These are phyloP conservation scores for Choristoneura rosaceana DNA, from an alignment of 2,888 invertebrate genomes.

Conservation along the genomic window DNA sequence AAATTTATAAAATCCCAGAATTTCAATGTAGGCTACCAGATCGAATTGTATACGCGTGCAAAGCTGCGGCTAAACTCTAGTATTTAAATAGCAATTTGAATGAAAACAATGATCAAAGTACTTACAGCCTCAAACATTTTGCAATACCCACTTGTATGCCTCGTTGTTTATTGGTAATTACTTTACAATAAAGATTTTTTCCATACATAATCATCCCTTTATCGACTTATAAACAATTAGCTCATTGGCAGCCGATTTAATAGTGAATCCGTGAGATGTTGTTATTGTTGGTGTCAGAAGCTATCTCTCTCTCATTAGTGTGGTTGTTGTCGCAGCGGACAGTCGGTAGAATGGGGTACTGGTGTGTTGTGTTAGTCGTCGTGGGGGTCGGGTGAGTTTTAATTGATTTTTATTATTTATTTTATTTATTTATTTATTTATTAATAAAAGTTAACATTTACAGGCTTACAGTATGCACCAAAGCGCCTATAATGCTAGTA, in stretches of 20 bases:
- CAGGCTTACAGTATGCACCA: too few relatives aligned
- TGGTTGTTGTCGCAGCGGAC: not conserved
- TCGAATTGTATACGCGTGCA: too few relatives aligned
- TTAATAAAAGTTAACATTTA: too few relatives aligned
- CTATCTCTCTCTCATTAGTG: not conserved
- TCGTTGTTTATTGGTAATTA: not conserved
- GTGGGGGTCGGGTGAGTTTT: not conserved
- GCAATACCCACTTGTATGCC: not conserved
- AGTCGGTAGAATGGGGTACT: constrained; percentile 7
- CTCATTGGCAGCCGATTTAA: not conserved
- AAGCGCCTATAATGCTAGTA: too few relatives aligned
- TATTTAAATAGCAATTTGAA: too few relatives aligned
- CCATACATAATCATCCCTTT: constrained; percentile 1
- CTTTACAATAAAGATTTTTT: not conserved
- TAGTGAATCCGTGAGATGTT: not conserved
- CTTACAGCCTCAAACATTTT: not conserved
- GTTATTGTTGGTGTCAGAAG: not conserved
- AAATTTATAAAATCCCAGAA: too few relatives aligned
- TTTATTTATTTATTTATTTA: too few relatives aligned
- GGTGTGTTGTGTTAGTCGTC: constrained; percentile 2
- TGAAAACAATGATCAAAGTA: too few relatives aligned
- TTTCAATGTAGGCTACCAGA: too few relatives aligned
- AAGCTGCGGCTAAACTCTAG: too few relatives aligned
- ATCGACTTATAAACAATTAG: not conserved
- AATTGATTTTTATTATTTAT: not conserved